Evolutionary conservation across 2,113 vertebrate genomes (phyloP).

Genomic region (Zosterops hypoxanthus): DNA sequence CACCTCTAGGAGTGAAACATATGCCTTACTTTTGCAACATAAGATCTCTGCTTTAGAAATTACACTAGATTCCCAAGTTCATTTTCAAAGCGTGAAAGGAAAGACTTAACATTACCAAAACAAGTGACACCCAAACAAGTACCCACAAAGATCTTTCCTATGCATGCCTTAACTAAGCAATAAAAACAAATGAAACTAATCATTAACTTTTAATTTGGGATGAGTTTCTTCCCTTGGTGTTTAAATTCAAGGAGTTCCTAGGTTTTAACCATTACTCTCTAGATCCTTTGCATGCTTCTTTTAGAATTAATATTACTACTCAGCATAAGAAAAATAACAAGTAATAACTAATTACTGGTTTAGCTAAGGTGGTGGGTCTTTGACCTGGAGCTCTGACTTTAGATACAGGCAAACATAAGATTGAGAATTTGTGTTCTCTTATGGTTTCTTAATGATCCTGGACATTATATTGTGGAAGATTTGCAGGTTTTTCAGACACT

Average conservation of each 20-base stretch:
- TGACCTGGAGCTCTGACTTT: background rate
- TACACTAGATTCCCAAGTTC: background rate
- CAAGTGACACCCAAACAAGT: background rate
- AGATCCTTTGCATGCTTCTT: background rate
- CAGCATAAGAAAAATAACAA: background rate
- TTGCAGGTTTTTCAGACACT: background rate
- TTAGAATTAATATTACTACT: background rate
- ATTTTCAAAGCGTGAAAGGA: background rate
- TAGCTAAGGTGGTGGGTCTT: background rate
- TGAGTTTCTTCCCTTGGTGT: background rate
- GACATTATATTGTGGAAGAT: background rate
- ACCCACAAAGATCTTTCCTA: background rate
- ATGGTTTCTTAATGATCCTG: background rate
- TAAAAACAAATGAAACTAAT: background rate
- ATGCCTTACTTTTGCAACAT: background rate
- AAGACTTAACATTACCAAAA: background rate
- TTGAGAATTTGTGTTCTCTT: background rate
- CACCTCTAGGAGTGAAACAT: background rate
- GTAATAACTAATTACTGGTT: background rate
- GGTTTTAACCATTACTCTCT: background rate
- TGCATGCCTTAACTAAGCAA: background rate
- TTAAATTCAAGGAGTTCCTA: background rate
- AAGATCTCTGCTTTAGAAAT: background rate
- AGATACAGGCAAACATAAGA: background rate
- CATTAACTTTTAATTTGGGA: background rate